Evolutionary conservation across 92 coral and sea anemone genomes (phyloP).

Genomic region (Epizoanthus stellaris): DNA sequence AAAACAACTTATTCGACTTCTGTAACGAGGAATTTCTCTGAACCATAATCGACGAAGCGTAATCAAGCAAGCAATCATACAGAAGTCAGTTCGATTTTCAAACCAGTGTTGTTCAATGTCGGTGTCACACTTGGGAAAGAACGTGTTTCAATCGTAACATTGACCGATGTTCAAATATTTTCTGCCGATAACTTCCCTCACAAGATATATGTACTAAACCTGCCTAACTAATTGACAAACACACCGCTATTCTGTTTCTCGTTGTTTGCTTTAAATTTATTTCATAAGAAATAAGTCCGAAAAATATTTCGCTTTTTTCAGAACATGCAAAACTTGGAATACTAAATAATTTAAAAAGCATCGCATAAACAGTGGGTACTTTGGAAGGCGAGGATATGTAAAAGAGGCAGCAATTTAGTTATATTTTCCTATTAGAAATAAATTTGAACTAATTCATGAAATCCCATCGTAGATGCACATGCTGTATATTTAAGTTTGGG

Average conservation of each 20-base stretch:
- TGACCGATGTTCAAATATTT: constrained; percentile 8
- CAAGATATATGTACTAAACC: neutral
- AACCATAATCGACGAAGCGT: neutral
- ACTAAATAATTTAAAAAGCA: constrained; percentile 40
- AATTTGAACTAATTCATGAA: constrained; percentile 42
- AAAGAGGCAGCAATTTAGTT: constrained; percentile 36
- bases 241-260: neutral
- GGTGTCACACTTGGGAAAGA: constrained; percentile 16
- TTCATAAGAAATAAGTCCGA: neutral
- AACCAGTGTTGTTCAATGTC: constrained; percentile 20
- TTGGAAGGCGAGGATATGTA: constrained; percentile 10
- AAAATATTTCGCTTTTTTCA: constrained; percentile 15
- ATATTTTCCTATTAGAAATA: constrained; percentile 40
- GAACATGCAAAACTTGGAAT: constrained; percentile 29
- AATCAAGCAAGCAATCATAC: constrained; percentile 4
- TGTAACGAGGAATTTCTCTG: neutral
- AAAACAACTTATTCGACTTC: constrained; percentile 14
- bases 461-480: constrained; percentile 26
- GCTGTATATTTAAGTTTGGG: constrained; percentile 30
- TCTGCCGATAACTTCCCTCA: neutral
- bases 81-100: constrained; percentile 48
- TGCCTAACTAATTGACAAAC: neutral
- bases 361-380: constrained; percentile 25
- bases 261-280: neutral
- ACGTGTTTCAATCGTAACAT: constrained; percentile 8